Evolutionary conservation across 1,140 invertebrate species (phyloP), one percentile per base, ranked within the genome.

Genomic region (Drosophila takahashii): DNA sequence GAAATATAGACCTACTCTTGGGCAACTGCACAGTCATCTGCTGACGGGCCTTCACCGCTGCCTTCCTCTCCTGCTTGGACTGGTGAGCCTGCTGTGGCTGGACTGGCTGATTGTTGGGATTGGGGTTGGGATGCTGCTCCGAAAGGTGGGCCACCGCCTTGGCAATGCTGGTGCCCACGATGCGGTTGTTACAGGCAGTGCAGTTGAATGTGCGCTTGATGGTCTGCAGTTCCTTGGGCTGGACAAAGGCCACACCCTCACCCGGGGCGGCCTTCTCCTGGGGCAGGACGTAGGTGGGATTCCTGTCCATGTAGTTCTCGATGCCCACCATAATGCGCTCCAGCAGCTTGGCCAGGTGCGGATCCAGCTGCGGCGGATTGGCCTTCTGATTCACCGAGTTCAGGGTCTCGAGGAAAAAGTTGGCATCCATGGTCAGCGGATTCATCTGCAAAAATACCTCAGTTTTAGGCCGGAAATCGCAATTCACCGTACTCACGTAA

Each of bases 1-100:
- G n/a, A n/a, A n/a, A n/a, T n/a, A n/a, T n/a, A n/a, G n/a, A 51
- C 74, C 67, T 67, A 91, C 89, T 90, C 26, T 91, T 90, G 16
- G 87, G 87, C 22, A 90, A 44, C 18, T 67, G 69, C n/a, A 76
- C 13, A 6, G 45, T 52, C 15, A 69, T 53, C 8, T 64, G 61
- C 5, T 67, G 42, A n/a, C 75, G 78, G 13, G 81, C 81, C 45
- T 85, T 71, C 16, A 76, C 79, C 8, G 61, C 45, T 0, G 65
- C 75, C 0, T 76, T 78, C 10, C 39, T 79, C 4, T 86, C 79
- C 18, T 72, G 56, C 11, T 51, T 78, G 3, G 42, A 36, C 22
- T 8, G 61, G 9, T 18, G 41, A 8, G 16, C 8, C 16, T 9
- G 16, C 26, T 57, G 67, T 10, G 42, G 42, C 18, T 60, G 58